Evolutionary conservation across 1,140 invertebrate genomes (phyloP), one percentile per base, ranked within the genome.

Genomic region (Lithobius niger): DNA sequence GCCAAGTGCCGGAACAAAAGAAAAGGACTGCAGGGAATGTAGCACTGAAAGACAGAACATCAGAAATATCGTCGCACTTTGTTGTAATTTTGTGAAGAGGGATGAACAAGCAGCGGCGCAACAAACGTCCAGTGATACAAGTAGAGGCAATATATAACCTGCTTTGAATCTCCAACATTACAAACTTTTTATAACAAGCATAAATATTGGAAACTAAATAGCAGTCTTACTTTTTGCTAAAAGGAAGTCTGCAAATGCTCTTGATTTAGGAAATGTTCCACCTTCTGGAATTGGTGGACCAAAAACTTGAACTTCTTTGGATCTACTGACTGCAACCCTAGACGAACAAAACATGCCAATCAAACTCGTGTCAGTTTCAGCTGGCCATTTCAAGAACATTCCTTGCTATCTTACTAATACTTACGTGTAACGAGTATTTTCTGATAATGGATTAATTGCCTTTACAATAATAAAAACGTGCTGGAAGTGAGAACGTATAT

Each of bases 381-480:
- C n/a, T n/a, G n/a, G n/a, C n/a, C n/a, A n/a, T n/a, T n/a, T n/a
- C n/a, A n/a, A n/a, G n/a, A n/a, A n/a, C n/a, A n/a, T n/a, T n/a
- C n/a, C n/a, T n/a, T n/a, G n/a, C n/a, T n/a, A n/a, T 36, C 31
- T n/a, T 36, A 50, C 27, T 42, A 55, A 48, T 18, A 52, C 62
- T 65, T 70, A 81, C 79, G 74, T 78, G 72, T 94, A 95, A 63
- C 83, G 82, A 1, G 86, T 87, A 65, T 86, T 85, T 52, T 94
- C 90, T 4, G 89, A 82, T 68, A 89, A 93, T 13, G 92, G 90
- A 74, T 94, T 89, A 45, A 88, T 79, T 3, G 82, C 90, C 63
- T 82, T 76, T 1, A 97, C 86, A 45, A 97, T 80, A 61, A 97
- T 88, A 69, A 97, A 98, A n/a, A 97, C 93, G 69, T 97, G 93